Conservation (phyloP, 2,797 vertebrate species). For the Xenops minutus region DNA sequence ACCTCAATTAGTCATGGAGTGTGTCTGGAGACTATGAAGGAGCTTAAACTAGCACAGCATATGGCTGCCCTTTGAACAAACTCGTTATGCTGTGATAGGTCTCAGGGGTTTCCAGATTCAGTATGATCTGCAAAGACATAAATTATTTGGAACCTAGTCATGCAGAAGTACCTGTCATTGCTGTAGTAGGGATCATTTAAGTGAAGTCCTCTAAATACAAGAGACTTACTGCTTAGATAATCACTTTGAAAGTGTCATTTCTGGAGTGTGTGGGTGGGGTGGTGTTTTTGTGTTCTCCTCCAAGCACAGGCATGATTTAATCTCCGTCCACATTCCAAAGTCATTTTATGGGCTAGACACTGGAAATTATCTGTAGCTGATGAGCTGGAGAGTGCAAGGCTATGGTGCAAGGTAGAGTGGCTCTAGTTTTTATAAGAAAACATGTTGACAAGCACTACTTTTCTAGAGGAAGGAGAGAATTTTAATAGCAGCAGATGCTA, state of each 20-base stretch:
- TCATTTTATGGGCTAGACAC: neutral
- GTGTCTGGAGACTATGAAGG: neutral
- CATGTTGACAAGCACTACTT: neutral
- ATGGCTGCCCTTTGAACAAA: neutral
- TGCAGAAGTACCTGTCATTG: neutral
- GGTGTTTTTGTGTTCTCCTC: neutral
- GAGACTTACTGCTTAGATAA: neutral
- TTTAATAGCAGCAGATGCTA: neutral
- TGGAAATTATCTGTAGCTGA: neutral
- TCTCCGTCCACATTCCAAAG: neutral
- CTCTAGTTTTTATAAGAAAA: neutral
- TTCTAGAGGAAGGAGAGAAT: neutral
- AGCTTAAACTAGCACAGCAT: neutral
- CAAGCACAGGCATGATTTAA: neutral
- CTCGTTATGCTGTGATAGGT: neutral
- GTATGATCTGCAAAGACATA: neutral
- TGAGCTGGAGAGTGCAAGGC: neutral
- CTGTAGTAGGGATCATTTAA: neutral
- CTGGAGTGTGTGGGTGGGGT: neutral
- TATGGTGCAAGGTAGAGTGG: neutral
- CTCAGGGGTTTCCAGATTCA: neutral
- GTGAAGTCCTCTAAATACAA: neutral
- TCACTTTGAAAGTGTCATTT: neutral
- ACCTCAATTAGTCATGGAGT: neutral
- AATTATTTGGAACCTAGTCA: neutral